A percentile compares a stretch with the other conserved stretches of the same genome.
Conservation (phyloP, 2,888 invertebrate genomes). For the Harpalus rubripes region DNA sequence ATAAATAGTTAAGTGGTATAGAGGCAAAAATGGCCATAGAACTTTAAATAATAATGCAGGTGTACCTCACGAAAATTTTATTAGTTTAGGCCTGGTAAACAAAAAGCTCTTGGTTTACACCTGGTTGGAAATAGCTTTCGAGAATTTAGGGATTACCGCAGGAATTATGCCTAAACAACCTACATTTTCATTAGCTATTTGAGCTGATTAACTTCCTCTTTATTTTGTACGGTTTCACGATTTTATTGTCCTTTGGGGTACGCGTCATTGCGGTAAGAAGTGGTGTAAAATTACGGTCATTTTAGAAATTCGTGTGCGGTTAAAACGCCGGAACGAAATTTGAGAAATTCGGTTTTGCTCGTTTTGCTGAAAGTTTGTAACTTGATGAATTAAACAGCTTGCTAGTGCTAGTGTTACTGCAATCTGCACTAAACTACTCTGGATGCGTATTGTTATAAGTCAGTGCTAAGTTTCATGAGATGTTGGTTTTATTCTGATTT, state of each 20-base stretch:
- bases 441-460: constrained; percentile 22
- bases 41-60: too few relatives aligned
- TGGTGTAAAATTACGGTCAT: constrained; percentile 54
- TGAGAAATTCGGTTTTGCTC: constrained; percentile 51
- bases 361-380: constrained; percentile 41
- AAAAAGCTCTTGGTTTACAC: not conserved
- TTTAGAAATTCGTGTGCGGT: constrained; percentile 52
- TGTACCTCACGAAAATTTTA: too few relatives aligned
- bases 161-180: not conserved
- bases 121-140: not conserved
- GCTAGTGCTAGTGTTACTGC: constrained; percentile 26
- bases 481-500: not conserved
- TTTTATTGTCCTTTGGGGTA: constrained; percentile 15
- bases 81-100: not conserved
- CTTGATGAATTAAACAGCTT: constrained; percentile 36
- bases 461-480: not conserved
- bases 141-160: not conserved
- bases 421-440: not conserved
- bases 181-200: not conserved
- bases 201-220: not conserved
- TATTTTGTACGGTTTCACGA: not conserved
- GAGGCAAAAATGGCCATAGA: too few relatives aligned
- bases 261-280: constrained; percentile 26
- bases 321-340: constrained; percentile 45
- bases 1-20: too few relatives aligned